phyloP scores from a whole-genome alignment of 2,888 invertebrate species.

The Amiota communis region DNA sequence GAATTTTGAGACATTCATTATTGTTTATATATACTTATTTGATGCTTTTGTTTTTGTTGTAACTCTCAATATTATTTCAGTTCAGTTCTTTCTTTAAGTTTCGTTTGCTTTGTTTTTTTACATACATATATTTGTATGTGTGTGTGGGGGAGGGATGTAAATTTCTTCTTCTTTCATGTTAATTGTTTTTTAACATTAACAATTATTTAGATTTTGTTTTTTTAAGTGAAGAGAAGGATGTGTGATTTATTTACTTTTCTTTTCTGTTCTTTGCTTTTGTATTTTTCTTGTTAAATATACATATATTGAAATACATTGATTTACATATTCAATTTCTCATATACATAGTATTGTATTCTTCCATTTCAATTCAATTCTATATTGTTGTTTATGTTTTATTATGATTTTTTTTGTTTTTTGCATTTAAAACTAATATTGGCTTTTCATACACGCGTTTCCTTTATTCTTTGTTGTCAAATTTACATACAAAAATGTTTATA shows the following conservation, averaged over 20 bases:
- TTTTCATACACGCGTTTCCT: slow-evolving; percentile 24
- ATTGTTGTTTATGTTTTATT: not conserved
- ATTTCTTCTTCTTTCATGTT: slow-evolving; percentile 39
- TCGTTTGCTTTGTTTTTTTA: slow-evolving; percentile 30
- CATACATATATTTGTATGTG: not conserved
- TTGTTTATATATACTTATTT: slow-evolving; percentile 39
- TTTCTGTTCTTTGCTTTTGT: not conserved
- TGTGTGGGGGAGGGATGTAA: too few relatives aligned
- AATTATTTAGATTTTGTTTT: slow-evolving; percentile 36
- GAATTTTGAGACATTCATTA: slow-evolving; percentile 19
- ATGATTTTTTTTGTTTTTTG: not conserved
- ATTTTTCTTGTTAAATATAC: not conserved
- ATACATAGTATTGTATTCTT: too few relatives aligned
- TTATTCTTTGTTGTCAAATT: not conserved
- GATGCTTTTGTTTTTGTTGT: slow-evolving; percentile 37
- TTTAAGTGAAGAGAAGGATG: not conserved
- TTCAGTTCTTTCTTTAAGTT: not conserved
- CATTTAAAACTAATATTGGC: slow-evolving; percentile 24
- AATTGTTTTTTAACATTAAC: slow-evolving; percentile 45
- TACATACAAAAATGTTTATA: too few relatives aligned
- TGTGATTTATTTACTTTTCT: not conserved
- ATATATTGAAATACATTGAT: slow-evolving; percentile 12
- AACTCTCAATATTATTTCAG: slow-evolving; percentile 30
- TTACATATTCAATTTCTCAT: slow-evolving; percentile 8
- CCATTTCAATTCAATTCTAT: not conserved